Base-by-base conservation (phyloP, 2,113 vertebrate species). In the Cyrtonyx montezumae region DNA sequence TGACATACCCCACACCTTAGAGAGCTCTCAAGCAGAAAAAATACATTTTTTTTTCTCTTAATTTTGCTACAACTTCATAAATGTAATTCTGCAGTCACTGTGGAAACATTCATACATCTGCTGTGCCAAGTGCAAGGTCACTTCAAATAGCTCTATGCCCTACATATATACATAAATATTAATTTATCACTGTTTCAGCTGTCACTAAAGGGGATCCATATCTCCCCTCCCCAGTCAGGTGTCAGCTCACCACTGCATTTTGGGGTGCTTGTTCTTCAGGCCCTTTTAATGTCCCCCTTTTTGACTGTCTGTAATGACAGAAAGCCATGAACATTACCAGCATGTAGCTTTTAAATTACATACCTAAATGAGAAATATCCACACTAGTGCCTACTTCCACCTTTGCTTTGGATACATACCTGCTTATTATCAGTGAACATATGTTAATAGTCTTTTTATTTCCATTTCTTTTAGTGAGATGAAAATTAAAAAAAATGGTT, bases 221-320 rank as follows among this genome's bases (percentile, higher is more conserved):
- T 42, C 25, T 40, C 46, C 40, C 59, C 53, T 63, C 7, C 25
- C 13, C 1, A 0, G 4, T 7, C 23, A 32, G 11, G 6, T 20
- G 17, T n/a, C 63, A 78, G 68, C 49, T 78, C 23, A 43, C 21
- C 34, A 45, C 6, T 77, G 49, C 9, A 51, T 18, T 88, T 83
- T 86, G 30, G 42, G 34, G 19, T 90, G 37, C 15, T 22, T 83
- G 30, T 32, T 36, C 73, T 49, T 78, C 28, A 36, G 42, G 16
- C 8, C 28, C 49, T 62, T 55, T 67, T 28, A 28, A 4, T 48
- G 5, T 28, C 22, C 77, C 45, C 36, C 16, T 73, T 20, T 53
- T 7, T 25, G 22, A 70, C 3, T 19, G 56, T 20, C 28, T 49
- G 66, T 42, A 32, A 71, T 84, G 49, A 3, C 5, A 76, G 25